Base-by-base conservation (phyloP, 2,113 vertebrate genomes). In the Callionymus lyra region DNA sequence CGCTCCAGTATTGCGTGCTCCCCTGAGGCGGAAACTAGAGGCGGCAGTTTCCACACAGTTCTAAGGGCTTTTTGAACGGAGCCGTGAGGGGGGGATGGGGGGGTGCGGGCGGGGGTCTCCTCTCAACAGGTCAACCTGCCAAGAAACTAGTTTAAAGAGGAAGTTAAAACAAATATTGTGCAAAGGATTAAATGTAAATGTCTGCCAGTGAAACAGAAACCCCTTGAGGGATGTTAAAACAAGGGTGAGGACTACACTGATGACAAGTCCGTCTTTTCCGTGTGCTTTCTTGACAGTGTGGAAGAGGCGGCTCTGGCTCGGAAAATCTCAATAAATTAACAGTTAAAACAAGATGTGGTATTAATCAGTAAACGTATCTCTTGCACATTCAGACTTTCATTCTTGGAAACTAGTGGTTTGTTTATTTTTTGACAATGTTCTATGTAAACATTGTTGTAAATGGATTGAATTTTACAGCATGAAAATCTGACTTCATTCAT, bases 211-310 rank as follows among this genome's bases (percentile, higher is more conserved):
- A 68, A 63, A 55, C 63, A 62, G 45, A 34, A 48, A 58, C 69
- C 74, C 70, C 73, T 37, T 36, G 71, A 79, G 77, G 72, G 56
- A 53, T 67, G 76, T 77, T 77, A 67, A 74, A 79, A 81, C 68
- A 76, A 68, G 65, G 67, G 65, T 14, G 65, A 79, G 65, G 70
- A 77, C 56, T 63, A 63, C 76, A 69, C 72, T 62, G 81, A 79
- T 75, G 77, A 82, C 77, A 83, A 68, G 62, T 55, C 51, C 55
- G 50, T 80, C 66, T 51, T 46, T 56, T 54, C 21, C 8, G 4
- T 27, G 8, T 8, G 60, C 59, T 65, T 56, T 50, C 50, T 59
- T 65, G 53, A 63, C 68, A 56, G 63, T 55, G 62, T 63, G 68
- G 53, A 63, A 65, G 45, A 60, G 53, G 44, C 21, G 4, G 21